phyloP scores from a whole-genome alignment of 2,113 vertebrate genomes.

The Bungarus multicinctus region DNA sequence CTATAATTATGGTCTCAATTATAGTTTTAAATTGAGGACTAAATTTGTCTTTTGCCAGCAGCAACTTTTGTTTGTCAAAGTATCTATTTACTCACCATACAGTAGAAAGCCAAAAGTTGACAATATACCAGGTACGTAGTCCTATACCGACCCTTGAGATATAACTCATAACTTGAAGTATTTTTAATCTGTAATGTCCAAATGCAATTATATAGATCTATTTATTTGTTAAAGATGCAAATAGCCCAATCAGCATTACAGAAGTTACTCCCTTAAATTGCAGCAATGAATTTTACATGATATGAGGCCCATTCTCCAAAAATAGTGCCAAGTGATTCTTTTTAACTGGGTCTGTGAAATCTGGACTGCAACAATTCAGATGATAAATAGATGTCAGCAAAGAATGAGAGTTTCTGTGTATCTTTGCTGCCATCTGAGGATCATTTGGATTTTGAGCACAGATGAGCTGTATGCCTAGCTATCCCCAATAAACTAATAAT shows the following conservation, averaged over 20 bases:
- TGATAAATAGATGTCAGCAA: background rate
- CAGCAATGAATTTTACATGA: background rate
- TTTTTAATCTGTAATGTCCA: background rate
- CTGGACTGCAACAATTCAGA: background rate
- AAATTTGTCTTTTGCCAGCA: background rate
- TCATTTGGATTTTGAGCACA: background rate
- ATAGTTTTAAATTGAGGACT: no score
- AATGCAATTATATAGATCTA: background rate
- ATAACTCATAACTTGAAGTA: background rate
- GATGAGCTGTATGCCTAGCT: conserved; percentile 26
- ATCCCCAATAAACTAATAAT: conserved; percentile 36
- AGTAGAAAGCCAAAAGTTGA: background rate
- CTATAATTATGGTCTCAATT: no score
- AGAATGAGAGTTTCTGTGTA: background rate
- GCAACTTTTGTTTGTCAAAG: background rate
- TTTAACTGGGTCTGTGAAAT: background rate
- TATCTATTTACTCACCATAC: background rate
- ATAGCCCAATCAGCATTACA: background rate
- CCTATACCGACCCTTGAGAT: background rate
- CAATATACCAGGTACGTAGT: background rate
- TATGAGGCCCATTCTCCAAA: background rate
- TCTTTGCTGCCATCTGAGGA: background rate
- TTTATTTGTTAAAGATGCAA: background rate
- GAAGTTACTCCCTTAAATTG: background rate
- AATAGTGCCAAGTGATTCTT: background rate